Conservation (phyloP, 2,888 invertebrate genomes). For the Choreutis nemorana region DNA sequence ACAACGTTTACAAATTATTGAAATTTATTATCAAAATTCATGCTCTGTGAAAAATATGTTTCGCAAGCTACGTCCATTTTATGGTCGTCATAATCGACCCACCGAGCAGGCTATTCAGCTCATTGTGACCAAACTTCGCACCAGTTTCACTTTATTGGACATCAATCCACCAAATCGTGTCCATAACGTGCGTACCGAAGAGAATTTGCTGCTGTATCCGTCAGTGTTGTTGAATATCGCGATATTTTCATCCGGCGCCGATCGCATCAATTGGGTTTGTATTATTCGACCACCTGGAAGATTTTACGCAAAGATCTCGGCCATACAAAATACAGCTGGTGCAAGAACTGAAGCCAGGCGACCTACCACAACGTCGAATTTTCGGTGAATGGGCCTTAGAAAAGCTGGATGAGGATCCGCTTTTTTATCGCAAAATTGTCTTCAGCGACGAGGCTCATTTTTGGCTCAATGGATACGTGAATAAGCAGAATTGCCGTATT, state of each 20-base stretch:
- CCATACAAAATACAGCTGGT: neutral
- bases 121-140: conserved; percentile 18
- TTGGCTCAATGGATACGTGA: too few species aligned
- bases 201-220: conserved; percentile 12
- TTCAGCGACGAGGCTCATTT: too few species aligned
- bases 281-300: too few species aligned
- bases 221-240: conserved; percentile 14
- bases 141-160: conserved; percentile 13
- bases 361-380: neutral
- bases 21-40: conserved; percentile 17
- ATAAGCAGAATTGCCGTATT: neutral
- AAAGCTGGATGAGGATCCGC: neutral
- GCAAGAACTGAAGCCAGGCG: conserved; percentile 1
- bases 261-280: neutral
- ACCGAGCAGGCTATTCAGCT: conserved; percentile 17
- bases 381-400: neutral
- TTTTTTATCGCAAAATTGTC: neutral
- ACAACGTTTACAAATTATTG: conserved; percentile 13
- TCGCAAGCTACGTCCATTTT: conserved; percentile 18
- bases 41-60: conserved; percentile 15
- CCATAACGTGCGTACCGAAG: conserved; percentile 12
- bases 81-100: conserved; percentile 15
- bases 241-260: conserved; percentile 9
- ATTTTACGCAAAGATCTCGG: neutral
- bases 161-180: conserved; percentile 11